These are phyloP conservation scores for Eurois occulta DNA, from an alignment of 2,888 invertebrate species.

Conservation along the genomic window DNA sequence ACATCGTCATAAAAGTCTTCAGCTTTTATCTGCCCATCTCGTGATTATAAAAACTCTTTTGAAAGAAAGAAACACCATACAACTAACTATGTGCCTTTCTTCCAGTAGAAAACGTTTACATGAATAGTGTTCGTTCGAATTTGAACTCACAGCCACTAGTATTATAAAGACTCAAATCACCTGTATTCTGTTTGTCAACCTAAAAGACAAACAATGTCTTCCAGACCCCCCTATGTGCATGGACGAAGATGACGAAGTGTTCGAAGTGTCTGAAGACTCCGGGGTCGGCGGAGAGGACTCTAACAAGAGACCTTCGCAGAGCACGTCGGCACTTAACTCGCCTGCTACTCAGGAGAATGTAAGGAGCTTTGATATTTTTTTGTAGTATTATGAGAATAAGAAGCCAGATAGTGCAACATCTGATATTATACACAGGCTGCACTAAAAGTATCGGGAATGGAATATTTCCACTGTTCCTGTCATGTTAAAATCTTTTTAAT, in stretches of 20 bases:
- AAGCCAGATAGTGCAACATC: too few relatives aligned
- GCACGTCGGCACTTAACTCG: constrained; percentile 93
- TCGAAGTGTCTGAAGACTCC: constrained; percentile 93
- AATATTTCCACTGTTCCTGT: too few relatives aligned
- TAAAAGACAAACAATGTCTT: constrained; percentile 44
- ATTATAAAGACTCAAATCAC: constrained; percentile 10
- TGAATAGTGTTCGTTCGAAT: neutral
- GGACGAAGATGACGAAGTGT: constrained; percentile 98
- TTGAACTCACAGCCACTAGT: neutral
- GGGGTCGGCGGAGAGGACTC: constrained; percentile 79
- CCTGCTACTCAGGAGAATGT: constrained; percentile 84
- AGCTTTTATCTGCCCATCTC: neutral
- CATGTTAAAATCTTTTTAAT: too few relatives aligned
- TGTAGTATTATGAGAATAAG: too few relatives aligned
- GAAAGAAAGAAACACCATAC: too few relatives aligned
- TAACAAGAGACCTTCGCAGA: constrained; percentile 95
- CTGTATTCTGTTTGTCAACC: constrained; percentile 42
- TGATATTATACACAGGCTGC: too few relatives aligned
- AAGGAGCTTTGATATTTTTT: too few relatives aligned
- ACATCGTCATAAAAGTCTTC: neutral
- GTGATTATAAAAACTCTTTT: neutral
- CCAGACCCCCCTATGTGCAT: constrained; percentile 86
- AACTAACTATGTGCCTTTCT: too few relatives aligned
- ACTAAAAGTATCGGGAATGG: too few relatives aligned
- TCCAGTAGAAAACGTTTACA: neutral